Evolutionary conservation across 2,113 vertebrate genomes (phyloP).

Genomic region (Percopsis transmontana): DNA sequence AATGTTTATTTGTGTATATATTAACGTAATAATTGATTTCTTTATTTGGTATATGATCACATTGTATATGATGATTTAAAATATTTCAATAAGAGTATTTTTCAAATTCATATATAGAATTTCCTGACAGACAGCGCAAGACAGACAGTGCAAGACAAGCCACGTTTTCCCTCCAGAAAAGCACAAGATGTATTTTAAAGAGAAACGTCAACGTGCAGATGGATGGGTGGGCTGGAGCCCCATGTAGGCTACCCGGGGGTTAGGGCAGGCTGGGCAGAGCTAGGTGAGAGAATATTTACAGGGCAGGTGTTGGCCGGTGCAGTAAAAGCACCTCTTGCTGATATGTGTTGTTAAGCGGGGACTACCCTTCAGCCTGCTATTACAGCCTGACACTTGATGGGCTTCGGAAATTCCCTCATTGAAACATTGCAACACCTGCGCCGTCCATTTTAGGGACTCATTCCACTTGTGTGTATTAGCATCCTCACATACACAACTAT

Average conservation of each 20-base stretch:
- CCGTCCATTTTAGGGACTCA: conserved; percentile 43
- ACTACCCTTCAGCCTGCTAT: conserved; percentile 21
- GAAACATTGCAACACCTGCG: conserved; percentile 62
- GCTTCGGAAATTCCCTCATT: conserved; percentile 55
- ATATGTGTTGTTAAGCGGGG: conserved; percentile 32
- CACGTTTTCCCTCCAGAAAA: not conserved
- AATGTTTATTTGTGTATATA: too few relatives aligned
- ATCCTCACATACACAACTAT: not conserved
- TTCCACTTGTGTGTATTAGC: not conserved
- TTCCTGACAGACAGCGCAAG: too few relatives aligned
- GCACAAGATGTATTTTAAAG: not conserved
- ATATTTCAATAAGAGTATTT: too few relatives aligned
- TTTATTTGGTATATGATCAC: too few relatives aligned
- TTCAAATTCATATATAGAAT: too few relatives aligned
- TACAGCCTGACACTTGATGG: conserved; percentile 36
- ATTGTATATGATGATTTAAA: too few relatives aligned
- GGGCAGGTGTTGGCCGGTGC: conserved; percentile 48
- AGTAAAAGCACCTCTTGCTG: conserved; percentile 43
- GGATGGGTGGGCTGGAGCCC: not conserved
- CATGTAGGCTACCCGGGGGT: not conserved
- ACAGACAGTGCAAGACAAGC: not conserved
- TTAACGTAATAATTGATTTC: too few relatives aligned
- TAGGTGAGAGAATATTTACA: conserved; percentile 32
- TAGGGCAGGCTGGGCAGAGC: conserved; percentile 22
- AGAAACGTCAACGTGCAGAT: not conserved